A percentile compares a stretch with the other conserved stretches of the same genome.
These are phyloP conservation scores for Thamnaconus septentrionalis DNA, from an alignment of 2,113 vertebrate genomes.

Conservation along the genomic window DNA sequence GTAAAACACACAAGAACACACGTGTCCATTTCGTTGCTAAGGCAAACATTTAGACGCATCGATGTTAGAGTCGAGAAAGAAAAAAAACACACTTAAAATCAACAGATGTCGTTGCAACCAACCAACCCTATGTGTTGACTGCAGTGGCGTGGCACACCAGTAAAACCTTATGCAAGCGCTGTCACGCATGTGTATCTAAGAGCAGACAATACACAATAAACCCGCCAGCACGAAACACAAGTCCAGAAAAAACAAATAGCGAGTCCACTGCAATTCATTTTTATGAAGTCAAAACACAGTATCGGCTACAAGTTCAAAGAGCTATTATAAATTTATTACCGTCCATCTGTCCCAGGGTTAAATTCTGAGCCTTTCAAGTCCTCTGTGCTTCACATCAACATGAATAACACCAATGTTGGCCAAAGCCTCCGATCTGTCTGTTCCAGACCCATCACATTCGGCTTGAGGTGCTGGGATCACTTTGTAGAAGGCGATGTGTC, in stretches of 20 bases:
- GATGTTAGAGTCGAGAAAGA: neutral
- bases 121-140: constrained; percentile 9
- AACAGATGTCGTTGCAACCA: constrained; percentile 27
- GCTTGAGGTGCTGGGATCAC: constrained; percentile 32
- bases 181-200: neutral
- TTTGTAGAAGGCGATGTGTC: constrained; percentile 9
- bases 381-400: constrained; percentile 24
- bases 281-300: constrained; percentile 1
- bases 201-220: neutral
- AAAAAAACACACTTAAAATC: constrained; percentile 30
- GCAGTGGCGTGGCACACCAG: neutral
- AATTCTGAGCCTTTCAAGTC: constrained; percentile 17
- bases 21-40: neutral
- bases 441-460: constrained; percentile 38
- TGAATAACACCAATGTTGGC: constrained; percentile 26
- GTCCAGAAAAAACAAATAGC: constrained; percentile 27
- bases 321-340: constrained; percentile 25
- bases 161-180: constrained; percentile 43
- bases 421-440: constrained; percentile 45
- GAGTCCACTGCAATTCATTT: neutral
- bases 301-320: constrained; percentile 25
- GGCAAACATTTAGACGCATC: constrained; percentile 39
- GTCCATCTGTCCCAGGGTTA: constrained; percentile 27
- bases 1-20: constrained; percentile 4
- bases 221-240: neutral